These are phyloP conservation scores for Platycheirus rosarum DNA, from an alignment of 2,888 invertebrate species.

Conservation along the genomic window DNA sequence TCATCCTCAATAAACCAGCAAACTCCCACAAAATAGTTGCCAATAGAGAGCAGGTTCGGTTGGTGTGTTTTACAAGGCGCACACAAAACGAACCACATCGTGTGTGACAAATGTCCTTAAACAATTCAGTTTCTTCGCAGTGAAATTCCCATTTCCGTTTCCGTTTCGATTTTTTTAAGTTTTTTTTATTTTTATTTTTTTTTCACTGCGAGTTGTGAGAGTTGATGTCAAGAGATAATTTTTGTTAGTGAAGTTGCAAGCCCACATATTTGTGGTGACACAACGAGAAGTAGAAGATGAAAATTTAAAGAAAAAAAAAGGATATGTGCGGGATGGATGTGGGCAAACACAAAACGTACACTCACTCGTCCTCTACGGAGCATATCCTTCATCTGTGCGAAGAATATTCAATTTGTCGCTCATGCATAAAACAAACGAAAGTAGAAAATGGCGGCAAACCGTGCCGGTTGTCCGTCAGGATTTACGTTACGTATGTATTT, in stretches of 20 bases:
- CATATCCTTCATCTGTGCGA: constrained; percentile 72
- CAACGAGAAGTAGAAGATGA: constrained; percentile 24
- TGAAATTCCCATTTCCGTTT: constrained; percentile 44
- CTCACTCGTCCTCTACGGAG: constrained; percentile 36
- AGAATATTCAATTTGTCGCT: constrained; percentile 74
- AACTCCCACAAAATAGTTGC: constrained; percentile 62
- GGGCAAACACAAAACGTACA: constrained; percentile 62
- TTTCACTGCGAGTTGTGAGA: not conserved
- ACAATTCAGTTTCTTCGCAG: constrained; percentile 61
- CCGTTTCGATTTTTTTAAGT: not conserved
- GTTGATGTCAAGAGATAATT: constrained; percentile 49
- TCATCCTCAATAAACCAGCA: constrained; percentile 61
- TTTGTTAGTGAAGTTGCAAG: constrained; percentile 63
- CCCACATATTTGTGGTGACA: constrained; percentile 70
- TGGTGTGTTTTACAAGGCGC: constrained; percentile 36
- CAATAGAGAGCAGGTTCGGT: constrained; percentile 36
- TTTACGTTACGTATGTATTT: constrained; percentile 14
- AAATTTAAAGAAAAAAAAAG: constrained; percentile 28
- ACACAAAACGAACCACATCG: constrained; percentile 47
- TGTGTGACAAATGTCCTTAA: constrained; percentile 74
- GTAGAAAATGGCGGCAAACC: constrained; percentile 71
- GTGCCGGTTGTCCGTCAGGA: constrained; percentile 60
- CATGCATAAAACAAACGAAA: constrained; percentile 73
- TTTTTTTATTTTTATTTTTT: constrained; percentile 2
- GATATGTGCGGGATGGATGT: constrained; percentile 57